Evolutionary conservation across 2,113 vertebrate genomes (phyloP), one percentile per base, ranked within the genome.

Genomic region (Pedionomus torquatus): DNA sequence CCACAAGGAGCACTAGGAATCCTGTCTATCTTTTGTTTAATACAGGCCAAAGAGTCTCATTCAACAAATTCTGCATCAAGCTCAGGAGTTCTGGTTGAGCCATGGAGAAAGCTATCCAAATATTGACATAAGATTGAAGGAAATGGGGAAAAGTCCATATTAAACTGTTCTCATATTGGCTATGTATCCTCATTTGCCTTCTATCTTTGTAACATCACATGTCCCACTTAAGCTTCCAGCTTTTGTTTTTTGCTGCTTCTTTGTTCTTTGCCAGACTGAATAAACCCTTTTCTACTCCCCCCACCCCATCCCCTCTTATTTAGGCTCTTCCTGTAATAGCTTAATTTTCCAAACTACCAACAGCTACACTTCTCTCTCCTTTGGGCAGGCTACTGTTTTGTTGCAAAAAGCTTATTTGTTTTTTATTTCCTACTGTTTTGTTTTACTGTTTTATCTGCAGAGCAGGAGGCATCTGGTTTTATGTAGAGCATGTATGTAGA

Each of bases 61-160:
- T 94, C 66, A 90, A 65, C 51, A 71, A 89, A 65, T 93, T 90
- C 61, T 65, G 31, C 35, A 52, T 72, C 57, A 82, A 63, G 66
- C 58, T 94, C 31, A 76, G 68, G 64, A 87, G 19, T 70, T 88
- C 71, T 93, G 84, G 83, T 57, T 79, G 75, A 93, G 54, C 49
- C 54, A 41, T 49, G 41, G 43, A 87, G 74, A 61, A 93, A 86
- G 46, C 46, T 80, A 80, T 39, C 61, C 66, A 94, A 86, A 83
- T 78, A 81, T n/a, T 96, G 94, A 82, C 48, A 11, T 78, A 89
- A 66, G 61, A 68, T 33, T 60, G 24, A 93, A 76, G 87, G 54
- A 82, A 90, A 93, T 54, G 82, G 63, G 68, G 58, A 93, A 80
- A 39, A 90, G 52, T 54, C 30, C 60, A 17, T 79, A 52, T 77